Base-by-base conservation (phyloP, 2,113 vertebrate genomes). In the Dasyornis broadbenti region DNA sequence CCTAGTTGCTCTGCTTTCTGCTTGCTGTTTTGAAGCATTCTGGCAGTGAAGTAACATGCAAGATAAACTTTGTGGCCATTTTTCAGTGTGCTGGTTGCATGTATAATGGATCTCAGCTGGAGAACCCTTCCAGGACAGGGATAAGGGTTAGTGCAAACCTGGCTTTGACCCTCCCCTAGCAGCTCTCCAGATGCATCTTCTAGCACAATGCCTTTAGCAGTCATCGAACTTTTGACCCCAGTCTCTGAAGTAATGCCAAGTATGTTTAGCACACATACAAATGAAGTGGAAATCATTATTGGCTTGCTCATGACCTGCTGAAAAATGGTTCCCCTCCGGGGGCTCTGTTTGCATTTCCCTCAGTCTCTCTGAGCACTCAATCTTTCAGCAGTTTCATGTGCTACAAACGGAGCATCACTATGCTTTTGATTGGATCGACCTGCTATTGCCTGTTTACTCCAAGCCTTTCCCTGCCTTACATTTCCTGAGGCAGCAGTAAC, bases 231-330 rank as follows among this genome's bases (percentile, higher is more conserved):
- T 94, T 91, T 95, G 92, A 94, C 95, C 94, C 69, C 60, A 33
- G 75, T 68, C 89, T 95, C 94, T 95, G 83, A 95, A 95, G 96
- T 86, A 91, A 93, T 92, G 85, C 91, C 92, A 83, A 77, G 94
- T 86, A 82, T 92, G 90, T 91, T 95, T 93, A 97, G 89, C 78
- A 47, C 89, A 86, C 88, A 33, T 85, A 92, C 80, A 96, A 96
- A 96, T 89, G 88, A 93, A 95, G 85, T 90, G 85, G 90, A 95
- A 95, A 96, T 96, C 85, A 77, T 95, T 89, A 94, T 75, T 96
- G 97, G 90, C 93, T 93, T 95, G 56, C 65, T 95, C 53, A 10
- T 88, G 94, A 94, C 93, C 96, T 88, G 78, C 86, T 96, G 90
- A 96, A 95, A 95, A 95, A 96, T 90, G 81, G 83, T 81, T 86